These are phyloP conservation scores for Cichladusa arquata DNA, from an alignment of 2,113 vertebrate species.

Conservation along the genomic window DNA sequence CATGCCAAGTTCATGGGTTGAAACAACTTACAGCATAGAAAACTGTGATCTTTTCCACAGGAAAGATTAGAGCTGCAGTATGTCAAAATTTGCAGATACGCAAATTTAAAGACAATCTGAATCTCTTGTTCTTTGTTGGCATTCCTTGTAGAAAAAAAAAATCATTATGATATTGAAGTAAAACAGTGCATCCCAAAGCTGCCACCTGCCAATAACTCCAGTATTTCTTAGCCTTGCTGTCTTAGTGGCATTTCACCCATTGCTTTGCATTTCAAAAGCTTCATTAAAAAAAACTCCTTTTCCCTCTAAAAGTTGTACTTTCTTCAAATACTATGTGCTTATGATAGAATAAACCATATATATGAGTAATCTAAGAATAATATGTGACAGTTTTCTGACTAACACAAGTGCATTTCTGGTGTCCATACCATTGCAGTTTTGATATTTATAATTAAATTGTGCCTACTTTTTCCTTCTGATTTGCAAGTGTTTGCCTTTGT, in stretches of 20 bases:
- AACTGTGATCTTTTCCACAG: background rate
- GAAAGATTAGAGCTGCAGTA: background rate
- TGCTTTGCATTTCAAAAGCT: background rate
- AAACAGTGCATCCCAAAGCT: background rate
- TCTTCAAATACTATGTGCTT: background rate
- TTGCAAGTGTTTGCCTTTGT: background rate
- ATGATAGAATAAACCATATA: background rate
- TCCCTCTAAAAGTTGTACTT: background rate
- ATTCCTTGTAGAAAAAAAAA: background rate
- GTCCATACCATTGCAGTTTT: background rate
- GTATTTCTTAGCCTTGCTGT: background rate
- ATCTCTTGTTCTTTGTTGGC: background rate
- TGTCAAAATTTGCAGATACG: background rate
- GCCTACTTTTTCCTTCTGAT: background rate
- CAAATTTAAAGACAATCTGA: background rate
- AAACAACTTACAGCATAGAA: background rate
- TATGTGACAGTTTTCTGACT: background rate
- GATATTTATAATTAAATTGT: background rate
- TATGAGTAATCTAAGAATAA: background rate
- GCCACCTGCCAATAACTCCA: background rate
- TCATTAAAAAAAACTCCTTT: fast-evolving
- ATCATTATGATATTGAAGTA: background rate
- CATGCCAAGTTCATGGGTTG: background rate
- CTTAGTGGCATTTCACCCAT: background rate
- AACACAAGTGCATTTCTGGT: background rate